Percentiles rank a stretch among this genome's conserved stretches.
Conservation (phyloP, 2,113 vertebrate species). For the Ctenomys sociabilis region DNA sequence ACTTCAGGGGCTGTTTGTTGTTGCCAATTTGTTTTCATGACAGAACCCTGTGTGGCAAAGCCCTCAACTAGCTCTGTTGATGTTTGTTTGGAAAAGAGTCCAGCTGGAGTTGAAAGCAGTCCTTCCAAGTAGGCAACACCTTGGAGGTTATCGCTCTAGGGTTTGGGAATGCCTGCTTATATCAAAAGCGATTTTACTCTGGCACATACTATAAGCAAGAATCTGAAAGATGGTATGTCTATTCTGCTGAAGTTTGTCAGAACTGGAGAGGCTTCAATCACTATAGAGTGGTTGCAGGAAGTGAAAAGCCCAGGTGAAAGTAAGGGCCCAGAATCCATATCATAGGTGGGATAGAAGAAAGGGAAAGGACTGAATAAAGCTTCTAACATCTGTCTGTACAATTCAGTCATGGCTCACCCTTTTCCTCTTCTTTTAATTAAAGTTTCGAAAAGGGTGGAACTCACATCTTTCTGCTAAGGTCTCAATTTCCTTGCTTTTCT, state of each 20-base stretch:
- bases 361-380: slow-evolving; percentile 33
- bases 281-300: slow-evolving; percentile 55
- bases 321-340: slow-evolving; percentile 54
- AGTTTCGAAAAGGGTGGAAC: slow-evolving; percentile 62
- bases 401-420: neutral
- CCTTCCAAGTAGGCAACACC: slow-evolving; percentile 82
- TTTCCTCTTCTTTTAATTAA: slow-evolving; percentile 59
- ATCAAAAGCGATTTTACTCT: slow-evolving; percentile 83
- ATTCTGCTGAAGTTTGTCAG: slow-evolving; percentile 70
- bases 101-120: slow-evolving; percentile 84
- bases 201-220: slow-evolving; percentile 73
- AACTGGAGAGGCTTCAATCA: slow-evolving; percentile 76
- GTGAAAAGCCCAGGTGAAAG: slow-evolving; percentile 32
- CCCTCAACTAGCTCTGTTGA: slow-evolving; percentile 64
- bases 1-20: slow-evolving; percentile 76
- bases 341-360: slow-evolving; percentile 26
- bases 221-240: slow-evolving; percentile 73
- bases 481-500: slow-evolving; percentile 61
- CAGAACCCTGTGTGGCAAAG: slow-evolving; percentile 76
- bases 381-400: neutral
- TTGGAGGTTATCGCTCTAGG: slow-evolving; percentile 78
- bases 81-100: slow-evolving; percentile 81
- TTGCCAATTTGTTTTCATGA: slow-evolving; percentile 80
- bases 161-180: slow-evolving; percentile 80
- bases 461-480: slow-evolving; percentile 65